Evolutionary conservation across 2,797 vertebrate species (phyloP).

Genomic region (Siniperca obscura): DNA sequence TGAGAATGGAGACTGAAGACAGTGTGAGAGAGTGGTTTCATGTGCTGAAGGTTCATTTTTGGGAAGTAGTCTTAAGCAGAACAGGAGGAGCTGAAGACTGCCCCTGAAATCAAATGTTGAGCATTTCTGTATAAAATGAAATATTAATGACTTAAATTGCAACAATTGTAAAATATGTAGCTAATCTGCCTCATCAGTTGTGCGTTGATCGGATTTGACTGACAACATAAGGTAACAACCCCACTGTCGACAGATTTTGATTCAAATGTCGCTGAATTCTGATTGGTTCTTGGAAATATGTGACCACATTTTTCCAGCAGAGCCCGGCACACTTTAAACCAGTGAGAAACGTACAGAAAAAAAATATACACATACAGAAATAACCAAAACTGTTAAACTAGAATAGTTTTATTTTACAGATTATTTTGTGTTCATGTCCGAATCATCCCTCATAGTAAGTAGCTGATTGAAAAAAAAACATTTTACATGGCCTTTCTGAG

Average conservation of each 20-base stretch:
- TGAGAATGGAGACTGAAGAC: constrained; percentile 35
- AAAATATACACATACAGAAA: too few relatives aligned
- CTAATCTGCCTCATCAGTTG: background rate
- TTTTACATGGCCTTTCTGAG: too few relatives aligned
- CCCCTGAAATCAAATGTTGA: background rate
- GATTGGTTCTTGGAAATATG: background rate
- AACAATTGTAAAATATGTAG: background rate
- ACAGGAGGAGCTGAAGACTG: background rate
- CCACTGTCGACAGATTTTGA: background rate
- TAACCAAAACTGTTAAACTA: background rate
- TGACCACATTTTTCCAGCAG: background rate
- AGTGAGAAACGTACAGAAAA: too few relatives aligned
- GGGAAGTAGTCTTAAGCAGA: constrained; percentile 9
- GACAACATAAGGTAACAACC: background rate
- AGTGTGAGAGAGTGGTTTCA: constrained; percentile 9
- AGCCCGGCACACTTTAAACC: background rate
- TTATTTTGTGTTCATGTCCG: background rate
- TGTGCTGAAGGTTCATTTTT: constrained; percentile 13
- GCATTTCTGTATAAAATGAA: background rate
- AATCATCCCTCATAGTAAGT: background rate
- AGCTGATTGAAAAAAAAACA: background rate
- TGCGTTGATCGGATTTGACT: background rate
- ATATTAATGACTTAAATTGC: background rate
- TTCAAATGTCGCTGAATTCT: background rate
- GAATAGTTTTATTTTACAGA: background rate